A percentile compares a stretch with the other conserved stretches of the same genome.
These are phyloP conservation scores for Heterodera carotae DNA, from an alignment of 1,140 invertebrate genomes.

Conservation along the genomic window DNA sequence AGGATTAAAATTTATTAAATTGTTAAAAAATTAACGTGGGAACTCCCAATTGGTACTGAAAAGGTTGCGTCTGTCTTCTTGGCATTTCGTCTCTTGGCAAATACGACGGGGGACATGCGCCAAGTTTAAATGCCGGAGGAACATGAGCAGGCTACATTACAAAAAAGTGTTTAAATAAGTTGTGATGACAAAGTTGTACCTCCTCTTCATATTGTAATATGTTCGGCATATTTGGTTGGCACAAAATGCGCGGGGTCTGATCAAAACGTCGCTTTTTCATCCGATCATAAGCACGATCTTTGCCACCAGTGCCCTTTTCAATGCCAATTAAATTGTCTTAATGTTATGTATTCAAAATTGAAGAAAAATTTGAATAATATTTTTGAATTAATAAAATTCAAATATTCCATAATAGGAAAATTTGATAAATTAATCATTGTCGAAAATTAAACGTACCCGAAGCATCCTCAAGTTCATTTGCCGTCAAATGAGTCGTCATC, in stretches of 20 bases:
- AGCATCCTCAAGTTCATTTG: neutral
- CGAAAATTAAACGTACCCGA: neutral
- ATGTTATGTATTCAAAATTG: neutral
- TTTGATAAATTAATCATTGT: too few relatives aligned
- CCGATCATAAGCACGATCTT: conserved; percentile 5
- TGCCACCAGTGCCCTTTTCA: conserved; percentile 7
- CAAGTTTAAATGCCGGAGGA: conserved; percentile 9
- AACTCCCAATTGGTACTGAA: conserved; percentile 14
- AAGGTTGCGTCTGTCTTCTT: conserved; percentile 1
- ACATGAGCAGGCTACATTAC: too few relatives aligned
- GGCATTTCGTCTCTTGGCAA: conserved; percentile 6
- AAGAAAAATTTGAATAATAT: neutral
- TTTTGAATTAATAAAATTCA: neutral
- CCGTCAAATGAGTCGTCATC: neutral
- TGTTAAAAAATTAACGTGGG: neutral
- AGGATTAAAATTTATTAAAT: neutral
- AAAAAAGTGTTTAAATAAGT: neutral
- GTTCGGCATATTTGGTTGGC: neutral
- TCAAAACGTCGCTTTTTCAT: conserved; percentile 9
- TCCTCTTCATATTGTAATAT: neutral
- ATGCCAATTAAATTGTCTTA: neutral
- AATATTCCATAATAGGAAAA: neutral
- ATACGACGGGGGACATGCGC: conserved; percentile 25
- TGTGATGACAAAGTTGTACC: neutral
- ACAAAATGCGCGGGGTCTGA: conserved; percentile 2